Conservation (phyloP, 1,140 invertebrate genomes). For the Augochlora pura region DNA sequence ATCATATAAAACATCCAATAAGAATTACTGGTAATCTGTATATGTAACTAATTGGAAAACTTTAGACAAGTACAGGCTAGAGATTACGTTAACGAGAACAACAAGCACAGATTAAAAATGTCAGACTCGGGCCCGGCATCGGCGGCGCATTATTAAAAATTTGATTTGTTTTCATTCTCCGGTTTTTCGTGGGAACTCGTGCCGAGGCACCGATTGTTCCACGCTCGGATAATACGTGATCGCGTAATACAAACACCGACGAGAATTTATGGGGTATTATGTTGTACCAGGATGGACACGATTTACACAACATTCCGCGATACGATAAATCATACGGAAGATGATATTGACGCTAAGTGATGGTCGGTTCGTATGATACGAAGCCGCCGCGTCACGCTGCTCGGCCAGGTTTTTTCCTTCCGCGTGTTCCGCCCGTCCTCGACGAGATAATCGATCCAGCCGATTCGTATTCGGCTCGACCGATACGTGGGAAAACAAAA, state of each 20-base stretch:
- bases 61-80: too few relatives aligned
- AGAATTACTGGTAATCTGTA: too few relatives aligned
- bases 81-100: too few relatives aligned
- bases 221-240: constrained; percentile 20
- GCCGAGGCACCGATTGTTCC: constrained; percentile 14
- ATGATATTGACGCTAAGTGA: constrained; percentile 48
- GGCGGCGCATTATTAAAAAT: constrained; percentile 7
- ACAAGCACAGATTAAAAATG: background rate
- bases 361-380: constrained; percentile 37
- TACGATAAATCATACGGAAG: constrained; percentile 42
- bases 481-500: constrained; percentile 10
- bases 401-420: background rate
- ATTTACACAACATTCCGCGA: constrained; percentile 30
- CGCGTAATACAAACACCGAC: constrained; percentile 14
- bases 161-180: background rate
- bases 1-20: too few relatives aligned
- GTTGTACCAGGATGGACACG: constrained; percentile 18
- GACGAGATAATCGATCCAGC: background rate
- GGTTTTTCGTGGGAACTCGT: background rate
- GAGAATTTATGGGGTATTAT: constrained; percentile 45
- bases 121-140: background rate
- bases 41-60: too few relatives aligned
- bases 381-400: background rate
- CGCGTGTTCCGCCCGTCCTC: background rate
- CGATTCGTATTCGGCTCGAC: background rate